Conservation (phyloP, 2,113 vertebrate species). For the Cavia aperea region DNA sequence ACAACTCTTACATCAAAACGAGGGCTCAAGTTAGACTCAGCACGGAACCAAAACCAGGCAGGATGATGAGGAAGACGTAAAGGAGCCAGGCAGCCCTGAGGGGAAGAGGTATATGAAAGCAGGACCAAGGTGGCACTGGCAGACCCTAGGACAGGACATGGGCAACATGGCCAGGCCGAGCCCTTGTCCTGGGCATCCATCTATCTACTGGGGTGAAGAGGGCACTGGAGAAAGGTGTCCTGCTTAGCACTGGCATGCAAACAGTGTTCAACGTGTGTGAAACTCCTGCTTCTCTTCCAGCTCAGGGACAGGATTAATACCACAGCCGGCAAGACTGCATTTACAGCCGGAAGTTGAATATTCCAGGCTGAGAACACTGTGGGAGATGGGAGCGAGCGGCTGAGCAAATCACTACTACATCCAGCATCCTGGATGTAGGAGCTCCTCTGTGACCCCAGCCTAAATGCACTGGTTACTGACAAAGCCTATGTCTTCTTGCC, state of each 20-base stretch:
- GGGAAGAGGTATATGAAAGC: not conserved
- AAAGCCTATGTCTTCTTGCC: not conserved
- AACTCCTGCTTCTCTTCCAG: not conserved
- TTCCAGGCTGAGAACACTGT: not conserved
- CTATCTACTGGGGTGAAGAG: accelerated
- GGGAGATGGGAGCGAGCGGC: not conserved
- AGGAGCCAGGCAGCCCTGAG: not conserved
- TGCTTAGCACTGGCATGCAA: not conserved
- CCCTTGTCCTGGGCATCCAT: no score
- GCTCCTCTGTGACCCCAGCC: not conserved
- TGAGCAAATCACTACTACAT: not conserved
- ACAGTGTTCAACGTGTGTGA: not conserved
- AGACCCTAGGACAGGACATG: no score
- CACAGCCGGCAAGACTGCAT: not conserved
- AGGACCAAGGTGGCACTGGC: not conserved
- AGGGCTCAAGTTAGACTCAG: not conserved
- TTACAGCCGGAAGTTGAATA: not conserved
- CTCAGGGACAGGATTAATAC: not conserved
- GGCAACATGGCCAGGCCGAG: not conserved
- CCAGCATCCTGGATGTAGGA: not conserved
- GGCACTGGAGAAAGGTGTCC: not conserved
- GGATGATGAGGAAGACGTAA: not conserved
- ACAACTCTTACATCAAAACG: not conserved
- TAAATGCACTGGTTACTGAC: not conserved
- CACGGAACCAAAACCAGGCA: not conserved